Evolutionary conservation across 2,888 invertebrate species (phyloP), one percentile per base, ranked within the genome.

Genomic region (Drosophila pegasa): DNA sequence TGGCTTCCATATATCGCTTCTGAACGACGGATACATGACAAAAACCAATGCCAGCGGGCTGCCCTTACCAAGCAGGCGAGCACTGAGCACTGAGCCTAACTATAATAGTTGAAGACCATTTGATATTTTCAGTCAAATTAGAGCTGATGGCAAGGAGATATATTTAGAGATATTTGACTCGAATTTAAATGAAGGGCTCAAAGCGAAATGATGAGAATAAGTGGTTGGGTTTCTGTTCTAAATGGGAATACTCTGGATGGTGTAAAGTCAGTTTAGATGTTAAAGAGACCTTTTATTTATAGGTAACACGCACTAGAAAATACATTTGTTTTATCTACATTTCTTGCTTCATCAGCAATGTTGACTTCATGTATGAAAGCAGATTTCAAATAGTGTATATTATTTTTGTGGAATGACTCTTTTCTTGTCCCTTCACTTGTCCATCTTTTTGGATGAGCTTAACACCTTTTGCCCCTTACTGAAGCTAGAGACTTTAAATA

Each of bases 21-120:
- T 62, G 69, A 70, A 75, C 83, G 64, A 78, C 58, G 57, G 33
- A 65, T 66, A 40, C 65, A 60, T 45, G 74, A 78, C 47, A 74
- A 73, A 71, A 50, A 52, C 33, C 29, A 56, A 43, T 12, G 58
- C 43, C 47, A 27, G 16, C 37, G 41, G 57, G 22, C 57, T 41
- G 31, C 20, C 40, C 22, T 37, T 16, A 29, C 54, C 18, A 37
- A 45, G 50, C 25, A 51, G 22, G 38, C 35, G 41, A 69, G 67
- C 62, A 71, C 35, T 41, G 41, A 69, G 67, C 62, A 71, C 35
- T 41, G 38, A 59, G 41, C 60, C 60, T 61, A 68, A 71, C 59
- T 73, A 76, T 62, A 71, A 56, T 73, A 71, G 62, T 54, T 58
- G 60, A 66, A 62, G 61, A 55, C 47, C 68, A 66, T 73, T 76